Evolutionary conservation across 2,113 vertebrate species (phyloP).

Genomic region (Cottus gobio): DNA sequence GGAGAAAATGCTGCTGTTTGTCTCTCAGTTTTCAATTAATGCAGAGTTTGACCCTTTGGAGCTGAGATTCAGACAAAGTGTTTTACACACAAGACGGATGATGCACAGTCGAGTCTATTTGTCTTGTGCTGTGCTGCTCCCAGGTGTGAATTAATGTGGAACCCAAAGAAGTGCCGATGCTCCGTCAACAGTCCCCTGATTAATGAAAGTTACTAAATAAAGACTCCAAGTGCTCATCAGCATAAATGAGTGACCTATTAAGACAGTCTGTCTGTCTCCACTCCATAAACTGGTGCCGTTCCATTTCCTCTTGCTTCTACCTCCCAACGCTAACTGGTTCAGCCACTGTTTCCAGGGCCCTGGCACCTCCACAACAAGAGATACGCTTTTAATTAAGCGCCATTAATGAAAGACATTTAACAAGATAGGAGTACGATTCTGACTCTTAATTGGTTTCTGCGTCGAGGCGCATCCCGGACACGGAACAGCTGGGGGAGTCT

Average conservation of each 20-base stretch:
- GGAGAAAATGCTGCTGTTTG: conserved; percentile 9
- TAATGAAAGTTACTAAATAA: conserved; percentile 21
- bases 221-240: conserved; percentile 20
- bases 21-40: conserved; percentile 45
- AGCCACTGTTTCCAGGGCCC: conserved; percentile 21
- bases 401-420: conserved; percentile 66
- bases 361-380: conserved; percentile 48
- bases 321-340: conserved; percentile 20
- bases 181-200: conserved; percentile 21
- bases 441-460: conserved; percentile 51
- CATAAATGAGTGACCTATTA: conserved; percentile 45
- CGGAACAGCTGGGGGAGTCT: conserved; percentile 11
- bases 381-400: conserved; percentile 70
- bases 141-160: conserved; percentile 30
- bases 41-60: conserved; percentile 34
- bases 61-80: conserved; percentile 37
- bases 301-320: conserved; percentile 14
- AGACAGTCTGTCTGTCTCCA: conserved; percentile 34
- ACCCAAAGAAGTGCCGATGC: not conserved
- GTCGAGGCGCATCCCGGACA: not conserved
- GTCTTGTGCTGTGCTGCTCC: conserved; percentile 27
- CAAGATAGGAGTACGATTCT: conserved; percentile 29
- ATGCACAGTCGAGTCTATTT: conserved; percentile 17
- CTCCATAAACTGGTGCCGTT: conserved; percentile 33
- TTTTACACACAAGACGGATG: conserved; percentile 57